A percentile compares a stretch with the other conserved stretches of the same genome.
Evolutionary conservation across 2,888 invertebrate species (phyloP).

Genomic region (Strigamia maritima): DNA sequence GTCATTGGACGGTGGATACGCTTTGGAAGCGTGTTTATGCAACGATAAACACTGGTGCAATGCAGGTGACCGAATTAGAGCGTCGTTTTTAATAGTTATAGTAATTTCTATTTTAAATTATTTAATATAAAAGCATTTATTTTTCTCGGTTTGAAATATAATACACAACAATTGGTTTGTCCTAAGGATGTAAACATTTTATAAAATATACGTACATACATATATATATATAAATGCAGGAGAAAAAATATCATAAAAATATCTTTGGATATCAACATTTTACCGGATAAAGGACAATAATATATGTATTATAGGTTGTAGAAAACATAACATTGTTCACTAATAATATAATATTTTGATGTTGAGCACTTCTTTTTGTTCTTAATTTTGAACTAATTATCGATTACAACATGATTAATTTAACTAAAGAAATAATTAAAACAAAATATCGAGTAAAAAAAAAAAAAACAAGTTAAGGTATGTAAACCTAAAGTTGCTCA

Average conservation of each 20-base stretch:
- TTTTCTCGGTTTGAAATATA: not conserved
- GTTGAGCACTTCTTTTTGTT: too few species aligned
- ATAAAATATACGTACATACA: not conserved
- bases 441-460: too few species aligned
- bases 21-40: conserved; percentile 33
- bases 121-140: not conserved
- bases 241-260: not conserved
- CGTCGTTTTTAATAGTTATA: not conserved
- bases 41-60: conserved; percentile 35
- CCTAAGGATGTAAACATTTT: not conserved
- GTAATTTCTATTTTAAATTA: conserved; percentile 11
- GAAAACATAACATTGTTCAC: not conserved
- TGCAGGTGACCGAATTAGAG: not conserved
- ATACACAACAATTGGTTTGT: not conserved
- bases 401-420: too few species aligned
- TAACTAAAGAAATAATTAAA: too few species aligned
- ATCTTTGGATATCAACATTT: not conserved
- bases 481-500: too few species aligned
- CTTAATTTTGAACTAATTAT: too few species aligned
- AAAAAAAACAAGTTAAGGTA: too few species aligned
- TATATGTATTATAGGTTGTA: not conserved
- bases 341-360: not conserved
- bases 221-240: not conserved
- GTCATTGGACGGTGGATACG: not conserved
- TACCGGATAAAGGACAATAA: not conserved